These are phyloP conservation scores for Drosophila guanche DNA, from an alignment of 1,140 invertebrate species.

Conservation along the genomic window DNA sequence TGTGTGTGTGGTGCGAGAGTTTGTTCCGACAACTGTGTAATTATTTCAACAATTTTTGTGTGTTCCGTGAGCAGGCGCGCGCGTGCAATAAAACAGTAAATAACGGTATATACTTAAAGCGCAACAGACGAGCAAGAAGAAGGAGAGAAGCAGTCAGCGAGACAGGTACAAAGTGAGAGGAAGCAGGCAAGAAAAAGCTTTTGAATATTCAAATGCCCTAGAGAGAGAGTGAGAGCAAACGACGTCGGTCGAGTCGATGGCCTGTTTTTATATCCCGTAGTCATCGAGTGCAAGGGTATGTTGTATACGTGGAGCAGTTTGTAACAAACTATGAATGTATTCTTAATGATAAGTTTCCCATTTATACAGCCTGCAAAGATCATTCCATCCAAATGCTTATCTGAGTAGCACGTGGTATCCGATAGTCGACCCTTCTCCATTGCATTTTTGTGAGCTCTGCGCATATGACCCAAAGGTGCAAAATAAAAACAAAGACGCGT, in stretches of 20 bases:
- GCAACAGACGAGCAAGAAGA: conserved; percentile 40
- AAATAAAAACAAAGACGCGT: conserved; percentile 43
- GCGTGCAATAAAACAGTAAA: conserved; percentile 80
- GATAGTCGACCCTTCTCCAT: too few relatives aligned
- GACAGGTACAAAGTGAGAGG: not conserved
- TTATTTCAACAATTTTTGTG: conserved; percentile 76
- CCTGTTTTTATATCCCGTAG: conserved; percentile 24
- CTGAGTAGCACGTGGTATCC: too few relatives aligned
- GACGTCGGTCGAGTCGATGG: conserved; percentile 35
- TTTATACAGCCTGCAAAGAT: too few relatives aligned
- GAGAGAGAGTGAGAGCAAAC: conserved; percentile 39
- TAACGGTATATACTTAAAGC: conserved; percentile 75
- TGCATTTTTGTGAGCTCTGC: conserved; percentile 5
- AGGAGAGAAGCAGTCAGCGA: not conserved
- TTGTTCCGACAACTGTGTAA: conserved; percentile 68
- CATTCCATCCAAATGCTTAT: too few relatives aligned
- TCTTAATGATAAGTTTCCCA: too few relatives aligned
- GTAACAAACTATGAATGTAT: too few relatives aligned
- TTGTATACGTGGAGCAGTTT: too few relatives aligned
- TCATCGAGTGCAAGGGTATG: not conserved
- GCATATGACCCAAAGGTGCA: conserved; percentile 52
- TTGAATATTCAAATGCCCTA: conserved; percentile 79
- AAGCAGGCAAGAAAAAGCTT: conserved; percentile 39
- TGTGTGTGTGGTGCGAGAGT: conserved; percentile 7
- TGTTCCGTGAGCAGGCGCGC: conserved; percentile 40